Conservation (phyloP, 2,113 vertebrate species). For the Hypanus sabinus region DNA sequence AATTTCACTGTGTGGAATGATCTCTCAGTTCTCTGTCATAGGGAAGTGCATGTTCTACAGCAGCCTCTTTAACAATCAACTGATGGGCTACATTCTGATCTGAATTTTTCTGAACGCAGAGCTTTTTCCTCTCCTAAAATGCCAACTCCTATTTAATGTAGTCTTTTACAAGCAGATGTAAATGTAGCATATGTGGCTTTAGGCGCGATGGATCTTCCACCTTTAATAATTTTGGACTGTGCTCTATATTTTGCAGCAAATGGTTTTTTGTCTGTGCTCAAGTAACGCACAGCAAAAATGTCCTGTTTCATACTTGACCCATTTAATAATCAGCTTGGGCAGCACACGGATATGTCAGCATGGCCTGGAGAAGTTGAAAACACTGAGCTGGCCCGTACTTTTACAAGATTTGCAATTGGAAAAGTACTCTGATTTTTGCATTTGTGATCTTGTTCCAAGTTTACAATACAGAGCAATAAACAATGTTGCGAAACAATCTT, state of each 20-base stretch:
- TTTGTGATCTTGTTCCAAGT: constrained; percentile 11
- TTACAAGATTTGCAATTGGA: not conserved
- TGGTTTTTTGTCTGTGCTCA: too few relatives aligned
- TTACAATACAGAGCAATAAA: constrained; percentile 9
- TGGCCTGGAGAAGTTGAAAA: constrained; percentile 5
- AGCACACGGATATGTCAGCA: constrained; percentile 29
- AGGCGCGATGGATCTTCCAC: too few relatives aligned
- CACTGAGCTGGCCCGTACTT: not conserved
- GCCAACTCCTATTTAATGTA: not conserved
- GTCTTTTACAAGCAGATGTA: not conserved
- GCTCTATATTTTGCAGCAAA: too few relatives aligned
- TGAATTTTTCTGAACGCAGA: not conserved
- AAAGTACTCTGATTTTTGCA: constrained; percentile 5
- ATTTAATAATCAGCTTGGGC: not conserved
- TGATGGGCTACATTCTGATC: not conserved
- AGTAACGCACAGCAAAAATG: too few relatives aligned
- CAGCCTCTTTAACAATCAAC: not conserved
- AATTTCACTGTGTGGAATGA: too few relatives aligned
- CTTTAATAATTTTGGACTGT: too few relatives aligned
- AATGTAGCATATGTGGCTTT: not conserved
- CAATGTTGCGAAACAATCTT: not conserved
- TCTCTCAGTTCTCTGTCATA: too few relatives aligned
- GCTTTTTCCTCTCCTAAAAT: not conserved
- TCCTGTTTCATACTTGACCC: constrained; percentile 20
- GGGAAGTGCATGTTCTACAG: not conserved